These are phyloP conservation scores for Chrysomela aeneicollis DNA, from an alignment of 2,888 invertebrate genomes.

Conservation along the genomic window DNA sequence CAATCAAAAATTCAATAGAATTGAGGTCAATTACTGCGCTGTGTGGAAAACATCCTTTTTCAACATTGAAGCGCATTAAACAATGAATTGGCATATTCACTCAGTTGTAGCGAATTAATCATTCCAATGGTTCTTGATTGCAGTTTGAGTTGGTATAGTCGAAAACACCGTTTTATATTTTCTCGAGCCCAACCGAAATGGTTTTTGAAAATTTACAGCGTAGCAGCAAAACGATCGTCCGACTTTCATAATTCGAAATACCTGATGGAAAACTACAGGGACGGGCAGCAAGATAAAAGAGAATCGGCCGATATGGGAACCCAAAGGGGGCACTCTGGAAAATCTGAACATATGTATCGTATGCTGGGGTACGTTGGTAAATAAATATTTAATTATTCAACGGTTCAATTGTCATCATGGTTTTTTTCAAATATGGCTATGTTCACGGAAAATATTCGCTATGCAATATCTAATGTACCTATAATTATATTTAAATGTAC, in stretches of 20 bases:
- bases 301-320: slow-evolving; percentile 29
- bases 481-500: too few species aligned
- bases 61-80: too few species aligned
- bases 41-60: too few species aligned
- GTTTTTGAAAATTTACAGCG: slow-evolving; percentile 6
- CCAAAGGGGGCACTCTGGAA: slow-evolving; percentile 23
- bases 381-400: too few species aligned
- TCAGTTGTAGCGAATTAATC: too few species aligned
- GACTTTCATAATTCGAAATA: not conserved
- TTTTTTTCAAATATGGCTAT: too few species aligned
- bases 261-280: not conserved
- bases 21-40: too few species aligned
- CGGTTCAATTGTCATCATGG: too few species aligned
- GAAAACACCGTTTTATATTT: not conserved
- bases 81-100: too few species aligned
- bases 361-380: slow-evolving; percentile 22
- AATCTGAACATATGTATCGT: slow-evolving; percentile 20
- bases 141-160: not conserved
- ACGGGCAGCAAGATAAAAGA: slow-evolving; percentile 22
- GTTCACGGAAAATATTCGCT: not conserved
- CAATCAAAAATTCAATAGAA: too few species aligned
- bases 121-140: not conserved
- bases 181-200: not conserved
- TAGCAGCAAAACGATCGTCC: slow-evolving; percentile 7
- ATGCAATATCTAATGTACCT: too few species aligned